Percentiles rank a stretch among this genome's conserved stretches.
Evolutionary conservation across 1,140 invertebrate species (phyloP).

Genomic region (Drosophila ananassae): DNA sequence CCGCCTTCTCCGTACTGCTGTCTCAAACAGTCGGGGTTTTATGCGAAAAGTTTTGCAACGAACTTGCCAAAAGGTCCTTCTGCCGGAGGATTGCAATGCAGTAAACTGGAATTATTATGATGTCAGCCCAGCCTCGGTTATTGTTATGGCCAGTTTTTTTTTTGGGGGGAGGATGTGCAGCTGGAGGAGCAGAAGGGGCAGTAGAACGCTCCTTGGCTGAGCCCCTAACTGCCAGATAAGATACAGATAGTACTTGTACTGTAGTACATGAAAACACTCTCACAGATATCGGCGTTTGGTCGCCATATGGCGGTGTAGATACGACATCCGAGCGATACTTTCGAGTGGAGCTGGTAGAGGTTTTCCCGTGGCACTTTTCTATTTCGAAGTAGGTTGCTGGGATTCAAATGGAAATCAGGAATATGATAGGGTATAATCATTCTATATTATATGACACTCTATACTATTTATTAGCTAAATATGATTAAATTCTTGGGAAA

Average conservation of each 20-base stretch:
- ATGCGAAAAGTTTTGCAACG: constrained; percentile 67
- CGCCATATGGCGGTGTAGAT: constrained; percentile 70
- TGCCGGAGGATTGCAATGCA: constrained; percentile 36
- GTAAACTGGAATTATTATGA: constrained; percentile 57
- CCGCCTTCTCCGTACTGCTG: constrained; percentile 24
- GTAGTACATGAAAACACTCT: constrained; percentile 68
- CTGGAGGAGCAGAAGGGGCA: neutral
- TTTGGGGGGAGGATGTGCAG: neutral
- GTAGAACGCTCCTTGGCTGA: constrained; percentile 49
- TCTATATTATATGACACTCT: neutral
- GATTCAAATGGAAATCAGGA: constrained; percentile 1
- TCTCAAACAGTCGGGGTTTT: constrained; percentile 53
- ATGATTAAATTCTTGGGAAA: too few relatives aligned
- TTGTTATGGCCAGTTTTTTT: constrained; percentile 37
- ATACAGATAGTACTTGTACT: constrained; percentile 35
- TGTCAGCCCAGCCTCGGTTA: constrained; percentile 45
- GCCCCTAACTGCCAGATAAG: constrained; percentile 46
- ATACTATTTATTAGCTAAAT: neutral
- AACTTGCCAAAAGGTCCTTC: constrained; percentile 60
- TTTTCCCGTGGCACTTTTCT: constrained; percentile 58
- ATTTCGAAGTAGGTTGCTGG: constrained; percentile 30
- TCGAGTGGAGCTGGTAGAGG: constrained; percentile 60
- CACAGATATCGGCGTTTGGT: constrained; percentile 62
- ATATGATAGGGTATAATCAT: neutral
- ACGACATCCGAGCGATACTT: constrained; percentile 61